phyloP scores from a whole-genome alignment of 1,140 invertebrate genomes.

The Drosophila trapezifrons region DNA sequence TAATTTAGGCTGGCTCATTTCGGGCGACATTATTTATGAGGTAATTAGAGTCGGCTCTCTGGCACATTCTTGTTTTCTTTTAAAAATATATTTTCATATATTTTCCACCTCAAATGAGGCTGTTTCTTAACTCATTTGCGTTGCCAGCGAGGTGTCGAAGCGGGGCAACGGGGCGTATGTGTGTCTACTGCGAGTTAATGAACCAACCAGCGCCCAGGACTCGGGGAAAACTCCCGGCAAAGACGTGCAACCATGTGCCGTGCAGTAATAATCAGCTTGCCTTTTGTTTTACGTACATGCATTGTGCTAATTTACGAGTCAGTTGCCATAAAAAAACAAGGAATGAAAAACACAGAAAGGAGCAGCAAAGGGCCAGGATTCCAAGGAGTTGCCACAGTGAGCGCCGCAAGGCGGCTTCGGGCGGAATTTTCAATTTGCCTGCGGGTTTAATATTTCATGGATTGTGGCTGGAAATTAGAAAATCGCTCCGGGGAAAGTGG shows the following conservation, averaged over 20 bases:
- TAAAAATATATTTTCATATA: constrained; percentile 19
- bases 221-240: constrained; percentile 4
- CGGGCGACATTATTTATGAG: constrained; percentile 65
- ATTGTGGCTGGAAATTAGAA: constrained; percentile 32
- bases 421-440: constrained; percentile 42
- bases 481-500: constrained; percentile 2
- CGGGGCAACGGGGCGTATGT: constrained; percentile 47
- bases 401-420: constrained; percentile 7
- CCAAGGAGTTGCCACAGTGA: constrained; percentile 26
- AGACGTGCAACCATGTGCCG: constrained; percentile 30
- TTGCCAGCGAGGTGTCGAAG: background rate
- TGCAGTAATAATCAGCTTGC: constrained; percentile 63
- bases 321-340: constrained; percentile 30
- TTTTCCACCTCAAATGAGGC: constrained; percentile 29
- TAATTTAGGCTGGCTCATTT: constrained; percentile 38
- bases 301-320: constrained; percentile 70
- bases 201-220: constrained; percentile 3
- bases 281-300: constrained; percentile 58
- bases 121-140: constrained; percentile 27
- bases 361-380: constrained; percentile 24
- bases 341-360: constrained; percentile 29
- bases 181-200: constrained; percentile 44
- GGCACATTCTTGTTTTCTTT: constrained; percentile 7
- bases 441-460: constrained; percentile 41
- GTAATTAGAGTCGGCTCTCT: constrained; percentile 53